Base-by-base conservation (phyloP, 2,888 invertebrate genomes). In the Cephus nigrinus region DNA sequence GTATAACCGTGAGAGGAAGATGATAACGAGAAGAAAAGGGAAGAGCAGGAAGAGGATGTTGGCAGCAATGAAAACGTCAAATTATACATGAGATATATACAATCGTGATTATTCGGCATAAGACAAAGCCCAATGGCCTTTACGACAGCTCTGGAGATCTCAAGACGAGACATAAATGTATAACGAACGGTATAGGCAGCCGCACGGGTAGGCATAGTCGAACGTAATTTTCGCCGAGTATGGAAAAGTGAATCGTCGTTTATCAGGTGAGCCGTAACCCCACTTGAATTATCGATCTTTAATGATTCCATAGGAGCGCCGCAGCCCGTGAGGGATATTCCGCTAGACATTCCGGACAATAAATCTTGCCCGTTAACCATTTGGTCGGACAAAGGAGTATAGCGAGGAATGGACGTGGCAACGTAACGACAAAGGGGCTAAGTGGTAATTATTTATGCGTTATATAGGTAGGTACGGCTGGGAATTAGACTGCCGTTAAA, bases 391-490 rank as follows among this genome's bases (percentile, higher is more conserved):
- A 87, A 87, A 88, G 83, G 84, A 82, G 81, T 80, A 81, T 82
- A 80, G 78, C 80, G 55, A 55, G 80, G 79, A 81, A 81, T 78
- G 81, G 78, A 84, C 82, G 83, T 82, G 81, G 84, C 80, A 84
- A 80, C 81, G 81, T 84, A 84, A 84, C 87, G 86, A 88, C 88
- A 86, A 89, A 86, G 84, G 83, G 77, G 81, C 87, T 89, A 89
- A 90, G 86, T 87, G 85, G 87, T 89, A 89, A 89, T 90, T 90
- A 90, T 90, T 90, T 90, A 90, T 90, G 88, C 85, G 85, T 84
- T 86, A 86, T 86, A 85, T 76, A 80, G 81, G 73, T 75, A 79
- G 83, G 78, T 82, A 75, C 76, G 81, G 81, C 85, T 80, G 82
- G 36, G 84, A 88, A 87, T 89, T 88, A 84, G 86, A 86, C 84